Percentiles rank a stretch among this genome's conserved stretches.
These are phyloP conservation scores for Leiothrix lutea DNA, from an alignment of 2,113 vertebrate species.

Conservation along the genomic window DNA sequence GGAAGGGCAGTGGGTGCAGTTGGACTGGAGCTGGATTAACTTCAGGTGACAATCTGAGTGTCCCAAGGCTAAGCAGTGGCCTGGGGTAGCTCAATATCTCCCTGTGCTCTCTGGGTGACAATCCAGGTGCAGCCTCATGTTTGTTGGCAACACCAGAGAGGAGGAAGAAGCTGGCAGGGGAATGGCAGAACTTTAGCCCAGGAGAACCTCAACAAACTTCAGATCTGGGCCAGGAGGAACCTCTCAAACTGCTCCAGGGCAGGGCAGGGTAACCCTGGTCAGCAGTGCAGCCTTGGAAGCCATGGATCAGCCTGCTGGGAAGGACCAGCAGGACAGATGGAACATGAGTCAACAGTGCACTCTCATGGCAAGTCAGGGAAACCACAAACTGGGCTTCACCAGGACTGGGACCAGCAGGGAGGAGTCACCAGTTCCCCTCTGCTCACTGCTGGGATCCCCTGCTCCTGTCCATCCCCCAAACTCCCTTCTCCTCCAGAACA, in stretches of 20 bases:
- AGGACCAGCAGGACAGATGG: not conserved
- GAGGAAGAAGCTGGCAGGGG: not conserved
- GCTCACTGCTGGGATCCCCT: accelerated
- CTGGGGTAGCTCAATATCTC: not conserved
- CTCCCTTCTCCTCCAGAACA: not conserved
- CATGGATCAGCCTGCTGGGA: not conserved
- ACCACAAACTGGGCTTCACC: not conserved
- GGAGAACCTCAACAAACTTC: not conserved
- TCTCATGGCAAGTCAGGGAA: slow-evolving; percentile 30
- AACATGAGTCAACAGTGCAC: slow-evolving; percentile 44
- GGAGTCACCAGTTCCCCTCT: not conserved
- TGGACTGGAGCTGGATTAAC: not conserved
- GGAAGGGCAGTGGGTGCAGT: not conserved
- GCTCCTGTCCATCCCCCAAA: no score
- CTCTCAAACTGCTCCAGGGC: accelerated
- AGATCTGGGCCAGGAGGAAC: not conserved
- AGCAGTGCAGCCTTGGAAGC: not conserved
- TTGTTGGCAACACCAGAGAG: not conserved
- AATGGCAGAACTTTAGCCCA: not conserved
- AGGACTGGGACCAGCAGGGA: not conserved
- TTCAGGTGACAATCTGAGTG: not conserved
- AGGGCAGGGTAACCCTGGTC: not conserved
- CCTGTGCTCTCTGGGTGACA: not conserved
- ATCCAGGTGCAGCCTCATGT: not conserved
- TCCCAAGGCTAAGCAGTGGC: not conserved